Evolutionary conservation across 2,113 vertebrate genomes (phyloP).

Genomic region (Trichechus manatus): DNA sequence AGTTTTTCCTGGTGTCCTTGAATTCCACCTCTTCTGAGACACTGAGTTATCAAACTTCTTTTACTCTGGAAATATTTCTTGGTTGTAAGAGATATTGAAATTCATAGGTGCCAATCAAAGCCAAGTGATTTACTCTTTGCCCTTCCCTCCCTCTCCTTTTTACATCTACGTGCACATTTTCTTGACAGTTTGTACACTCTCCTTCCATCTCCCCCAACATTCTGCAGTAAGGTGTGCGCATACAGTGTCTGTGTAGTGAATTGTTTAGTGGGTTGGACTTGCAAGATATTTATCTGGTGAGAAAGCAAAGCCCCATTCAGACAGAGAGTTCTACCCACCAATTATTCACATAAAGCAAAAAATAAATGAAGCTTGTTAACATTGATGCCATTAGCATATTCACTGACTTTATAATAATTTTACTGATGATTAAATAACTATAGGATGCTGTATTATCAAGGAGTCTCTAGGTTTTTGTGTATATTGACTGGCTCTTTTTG

Average conservation of each 20-base stretch:
- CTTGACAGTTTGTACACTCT: not conserved
- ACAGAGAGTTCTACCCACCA: not conserved
- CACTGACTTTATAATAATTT: constrained; percentile 71
- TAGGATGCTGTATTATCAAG: constrained; percentile 60
- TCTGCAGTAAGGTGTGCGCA: not conserved
- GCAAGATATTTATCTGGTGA: not conserved
- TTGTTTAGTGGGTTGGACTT: not conserved
- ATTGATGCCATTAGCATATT: constrained; percentile 43
- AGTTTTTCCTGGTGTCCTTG: not conserved
- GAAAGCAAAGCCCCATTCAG: not conserved
- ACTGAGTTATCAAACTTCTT: not conserved
- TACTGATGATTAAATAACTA: constrained; percentile 71
- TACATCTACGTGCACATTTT: not conserved
- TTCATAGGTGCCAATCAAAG: not conserved
- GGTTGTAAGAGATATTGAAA: not conserved
- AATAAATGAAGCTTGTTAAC: constrained; percentile 61
- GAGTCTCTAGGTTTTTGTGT: not conserved
- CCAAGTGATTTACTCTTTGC: not conserved
- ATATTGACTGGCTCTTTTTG: not conserved
- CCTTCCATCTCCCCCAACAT: not conserved
- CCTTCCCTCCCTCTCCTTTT: not conserved
- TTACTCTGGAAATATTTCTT: not conserved
- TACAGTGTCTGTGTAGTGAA: not conserved
- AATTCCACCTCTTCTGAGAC: not conserved
- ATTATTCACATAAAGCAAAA: constrained; percentile 51